Base-by-base conservation (phyloP, 2,113 vertebrate species). In the Amia ocellicauda region DNA sequence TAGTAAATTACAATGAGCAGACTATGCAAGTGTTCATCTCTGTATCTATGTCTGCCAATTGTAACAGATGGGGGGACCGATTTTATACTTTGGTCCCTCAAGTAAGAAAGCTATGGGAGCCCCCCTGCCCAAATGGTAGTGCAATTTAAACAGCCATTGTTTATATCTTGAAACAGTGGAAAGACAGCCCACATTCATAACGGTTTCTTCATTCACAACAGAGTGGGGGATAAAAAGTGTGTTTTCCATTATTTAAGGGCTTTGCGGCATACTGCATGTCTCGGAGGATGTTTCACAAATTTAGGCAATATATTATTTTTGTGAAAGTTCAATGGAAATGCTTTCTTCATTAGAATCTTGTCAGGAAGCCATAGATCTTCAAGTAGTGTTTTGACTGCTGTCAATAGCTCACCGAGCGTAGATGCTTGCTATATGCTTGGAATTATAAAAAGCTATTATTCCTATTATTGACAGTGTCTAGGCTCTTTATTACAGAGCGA, bases 341-440 rank as follows among this genome's bases (percentile, higher is more conserved):
- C 67, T 27, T 79, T 77, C 75, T 77, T 77, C 70, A 85, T 87
- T 82, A 86, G 72, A 28, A 60, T 52, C 51, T 75, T 83, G 82
- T 85, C 82, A 79, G 72, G 50, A 50, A 13, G 65, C 69, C 58
- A 84, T 84, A 78, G 79, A 84, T 84, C 42, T 72, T 71, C 68
- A 68, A 63, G 76, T 86, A 85, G 69, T 76, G 68, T 71, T 66
- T 70, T 66, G 73, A 72, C 70, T 67, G 69, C 69, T 74, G 79
- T 77, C 80, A 70, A 65, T 23, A 64, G 55, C 58, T 70, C 69
- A 68, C 71, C 68, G 40, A 52, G 73, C 41, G 73, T 76, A 62
- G 79, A 58, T 55, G 58, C 58, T 50, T 64, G 61, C 58, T 69
- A 69, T 76, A 64, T 76, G n/a, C n/a, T n/a, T 70, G 66, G 68